phyloP scores from a whole-genome alignment of 2,888 invertebrate genomes.

The Amiota mariae region DNA sequence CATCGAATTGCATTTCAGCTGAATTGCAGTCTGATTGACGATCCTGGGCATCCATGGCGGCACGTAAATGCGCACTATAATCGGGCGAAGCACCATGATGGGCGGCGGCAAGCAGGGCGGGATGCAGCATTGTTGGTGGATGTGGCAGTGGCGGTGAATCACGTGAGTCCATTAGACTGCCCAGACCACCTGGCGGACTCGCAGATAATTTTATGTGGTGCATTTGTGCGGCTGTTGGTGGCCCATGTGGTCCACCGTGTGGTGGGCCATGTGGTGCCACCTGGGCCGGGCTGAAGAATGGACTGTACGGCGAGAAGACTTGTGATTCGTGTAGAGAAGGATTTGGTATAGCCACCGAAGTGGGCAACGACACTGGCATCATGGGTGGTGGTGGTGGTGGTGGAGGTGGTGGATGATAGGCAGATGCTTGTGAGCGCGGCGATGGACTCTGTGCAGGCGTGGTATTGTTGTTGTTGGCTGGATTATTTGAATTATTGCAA shows the following conservation, averaged over 20 bases:
- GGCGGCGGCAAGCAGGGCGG: constrained; percentile 87
- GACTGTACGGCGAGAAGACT: constrained; percentile 93
- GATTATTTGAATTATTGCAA: constrained; percentile 45
- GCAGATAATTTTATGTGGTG: constrained; percentile 73
- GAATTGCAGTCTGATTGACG: constrained; percentile 92
- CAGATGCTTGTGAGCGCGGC: constrained; percentile 77
- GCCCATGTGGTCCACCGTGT: constrained; percentile 74
- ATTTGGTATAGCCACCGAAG: constrained; percentile 96
- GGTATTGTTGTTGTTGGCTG: constrained; percentile 63
- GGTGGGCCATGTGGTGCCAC: constrained; percentile 73
- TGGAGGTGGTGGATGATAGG: constrained; percentile 76
- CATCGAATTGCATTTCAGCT: constrained; percentile 92
- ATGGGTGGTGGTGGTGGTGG: constrained; percentile 85
- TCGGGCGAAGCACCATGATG: constrained; percentile 88
- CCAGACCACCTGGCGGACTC: constrained; percentile 77
- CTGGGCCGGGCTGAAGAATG: constrained; percentile 84
- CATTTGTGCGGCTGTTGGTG: constrained; percentile 73
- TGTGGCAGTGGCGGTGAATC: constrained; percentile 90
- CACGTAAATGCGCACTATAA: constrained; percentile 81
- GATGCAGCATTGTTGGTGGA: constrained; percentile 89
- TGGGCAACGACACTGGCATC: constrained; percentile 91
- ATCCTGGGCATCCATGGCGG: constrained; percentile 87
- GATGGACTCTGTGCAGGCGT: constrained; percentile 77
- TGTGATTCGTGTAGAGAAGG: constrained; percentile 95
- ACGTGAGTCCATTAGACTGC: constrained; percentile 78